These are phyloP conservation scores for Tachypleus tridentatus DNA, from an alignment of 1,140 invertebrate species.

Conservation along the genomic window DNA sequence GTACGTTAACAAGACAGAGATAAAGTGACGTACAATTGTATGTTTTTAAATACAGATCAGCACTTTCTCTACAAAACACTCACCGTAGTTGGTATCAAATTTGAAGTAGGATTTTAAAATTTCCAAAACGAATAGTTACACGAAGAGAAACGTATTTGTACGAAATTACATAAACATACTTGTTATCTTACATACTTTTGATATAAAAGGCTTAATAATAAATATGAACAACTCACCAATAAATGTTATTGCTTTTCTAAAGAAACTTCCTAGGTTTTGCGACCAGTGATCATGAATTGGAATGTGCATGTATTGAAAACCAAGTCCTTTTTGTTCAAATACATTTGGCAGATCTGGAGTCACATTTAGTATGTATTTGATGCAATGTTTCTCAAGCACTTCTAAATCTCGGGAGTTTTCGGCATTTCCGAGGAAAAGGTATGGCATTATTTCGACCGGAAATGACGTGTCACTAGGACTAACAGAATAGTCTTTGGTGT, in stretches of 20 bases:
- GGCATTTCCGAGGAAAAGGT: conserved; percentile 75
- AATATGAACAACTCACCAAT: conserved; percentile 54
- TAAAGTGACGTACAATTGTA: too few relatives aligned
- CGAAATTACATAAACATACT: too few relatives aligned
- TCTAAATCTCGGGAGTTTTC: conserved; percentile 61
- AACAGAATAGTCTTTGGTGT: conserved; percentile 40
- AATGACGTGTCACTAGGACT: conserved; percentile 39
- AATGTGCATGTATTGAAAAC: conserved; percentile 66
- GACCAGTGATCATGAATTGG: conserved; percentile 71
- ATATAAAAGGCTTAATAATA: too few relatives aligned
- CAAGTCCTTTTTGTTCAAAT: conserved; percentile 63
- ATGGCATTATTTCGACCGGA: conserved; percentile 79
- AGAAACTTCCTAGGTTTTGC: conserved; percentile 82
- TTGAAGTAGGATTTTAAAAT: too few relatives aligned
- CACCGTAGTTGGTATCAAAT: too few relatives aligned
- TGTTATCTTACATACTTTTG: too few relatives aligned
- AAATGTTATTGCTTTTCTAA: conserved; percentile 77
- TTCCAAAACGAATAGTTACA: too few relatives aligned
- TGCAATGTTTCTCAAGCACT: conserved; percentile 49
- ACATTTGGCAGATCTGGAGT: conserved; percentile 62
- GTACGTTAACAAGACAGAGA: too few relatives aligned
- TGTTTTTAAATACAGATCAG: too few relatives aligned
- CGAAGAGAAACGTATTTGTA: too few relatives aligned
- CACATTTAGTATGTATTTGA: conserved; percentile 65
- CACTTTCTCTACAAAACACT: too few relatives aligned